These are phyloP conservation scores for Anarhynchus alexandrinus DNA, from an alignment of 2,113 vertebrate genomes.

Conservation along the genomic window DNA sequence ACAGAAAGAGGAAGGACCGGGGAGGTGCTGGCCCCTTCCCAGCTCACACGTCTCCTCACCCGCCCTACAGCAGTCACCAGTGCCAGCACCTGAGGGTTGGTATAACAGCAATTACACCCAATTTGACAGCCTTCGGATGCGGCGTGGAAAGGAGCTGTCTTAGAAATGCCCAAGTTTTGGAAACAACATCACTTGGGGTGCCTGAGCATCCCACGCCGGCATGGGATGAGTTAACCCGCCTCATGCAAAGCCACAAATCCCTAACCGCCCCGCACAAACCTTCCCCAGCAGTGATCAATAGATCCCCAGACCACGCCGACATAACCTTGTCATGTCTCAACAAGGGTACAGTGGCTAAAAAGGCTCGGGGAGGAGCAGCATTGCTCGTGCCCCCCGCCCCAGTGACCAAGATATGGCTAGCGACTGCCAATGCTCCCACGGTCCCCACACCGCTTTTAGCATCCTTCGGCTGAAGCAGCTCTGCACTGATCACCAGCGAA, in stretches of 20 bases:
- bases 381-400: background rate
- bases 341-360: constrained; percentile 76
- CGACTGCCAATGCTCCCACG: constrained; percentile 58
- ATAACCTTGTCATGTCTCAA: constrained; percentile 80
- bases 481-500: constrained; percentile 39
- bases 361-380: constrained; percentile 28
- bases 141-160: background rate
- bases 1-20: background rate
- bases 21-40: background rate
- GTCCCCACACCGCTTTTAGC: constrained; percentile 66
- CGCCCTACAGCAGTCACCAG: background rate
- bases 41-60: background rate
- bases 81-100: background rate
- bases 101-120: constrained; percentile 11
- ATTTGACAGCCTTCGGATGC: background rate
- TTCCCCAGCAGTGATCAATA: constrained; percentile 79
- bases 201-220: background rate
- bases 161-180: constrained; percentile 1
- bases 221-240: constrained; percentile 63
- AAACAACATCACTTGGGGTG: background rate
- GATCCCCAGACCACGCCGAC: constrained; percentile 76
- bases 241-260: constrained; percentile 69
- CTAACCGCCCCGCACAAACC: constrained; percentile 70
- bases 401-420: constrained; percentile 47
- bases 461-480: constrained; percentile 68